These are phyloP conservation scores for Entomyzon cyanotis DNA, from an alignment of 2,113 vertebrate genomes.

Conservation along the genomic window DNA sequence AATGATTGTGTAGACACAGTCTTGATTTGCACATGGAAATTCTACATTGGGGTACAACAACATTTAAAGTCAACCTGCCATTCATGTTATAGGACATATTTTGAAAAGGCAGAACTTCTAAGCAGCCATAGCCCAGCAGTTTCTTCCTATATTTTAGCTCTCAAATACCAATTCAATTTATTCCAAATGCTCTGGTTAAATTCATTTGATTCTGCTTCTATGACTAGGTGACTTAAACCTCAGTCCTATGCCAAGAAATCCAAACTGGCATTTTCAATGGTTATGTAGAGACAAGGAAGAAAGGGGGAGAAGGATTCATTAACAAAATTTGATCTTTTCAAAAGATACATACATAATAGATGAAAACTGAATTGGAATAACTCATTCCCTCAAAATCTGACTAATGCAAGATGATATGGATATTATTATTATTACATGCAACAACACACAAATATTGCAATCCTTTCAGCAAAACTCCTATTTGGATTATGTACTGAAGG, in stretches of 20 bases:
- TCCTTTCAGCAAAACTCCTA: background rate
- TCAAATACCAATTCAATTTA: background rate
- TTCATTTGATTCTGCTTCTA: background rate
- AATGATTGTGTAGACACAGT: background rate
- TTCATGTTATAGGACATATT: background rate
- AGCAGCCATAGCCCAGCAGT: background rate
- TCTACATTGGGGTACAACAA: background rate
- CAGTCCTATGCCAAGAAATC: background rate
- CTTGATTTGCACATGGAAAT: background rate
- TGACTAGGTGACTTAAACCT: background rate
- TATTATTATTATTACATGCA: background rate
- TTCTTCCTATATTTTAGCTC: background rate
- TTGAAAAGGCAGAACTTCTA: background rate
- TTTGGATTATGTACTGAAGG: background rate
- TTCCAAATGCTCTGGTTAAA: background rate
- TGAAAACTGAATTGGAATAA: background rate
- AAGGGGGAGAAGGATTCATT: background rate
- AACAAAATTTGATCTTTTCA: background rate
- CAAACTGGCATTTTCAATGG: background rate
- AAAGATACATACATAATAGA: background rate
- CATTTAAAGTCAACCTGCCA: background rate
- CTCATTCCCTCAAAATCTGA: background rate
- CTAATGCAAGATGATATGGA: background rate
- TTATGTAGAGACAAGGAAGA: background rate
- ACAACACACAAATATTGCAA: background rate